These are phyloP conservation scores for Oscheius onirici DNA, from an alignment of 2,888 invertebrate species.

Conservation along the genomic window DNA sequence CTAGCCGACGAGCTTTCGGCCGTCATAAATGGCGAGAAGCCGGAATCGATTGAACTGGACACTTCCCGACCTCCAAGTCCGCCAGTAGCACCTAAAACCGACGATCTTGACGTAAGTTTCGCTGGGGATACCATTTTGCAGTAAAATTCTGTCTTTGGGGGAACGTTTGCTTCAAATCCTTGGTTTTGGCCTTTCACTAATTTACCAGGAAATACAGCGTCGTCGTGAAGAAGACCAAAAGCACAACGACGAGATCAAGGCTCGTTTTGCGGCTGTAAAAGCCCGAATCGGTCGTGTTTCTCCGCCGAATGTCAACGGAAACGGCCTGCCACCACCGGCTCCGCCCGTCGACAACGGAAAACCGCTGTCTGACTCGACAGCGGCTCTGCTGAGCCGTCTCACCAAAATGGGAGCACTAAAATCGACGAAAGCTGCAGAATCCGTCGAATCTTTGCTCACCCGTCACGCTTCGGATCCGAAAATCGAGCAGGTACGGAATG, in stretches of 20 bases:
- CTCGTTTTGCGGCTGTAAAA: constrained; percentile 23
- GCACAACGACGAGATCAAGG: constrained; percentile 24
- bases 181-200: no score
- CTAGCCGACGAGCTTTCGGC: constrained; percentile 1
- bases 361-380: constrained; percentile 20
- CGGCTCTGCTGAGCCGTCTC: constrained; percentile 12
- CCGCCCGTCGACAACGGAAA: constrained; percentile 10
- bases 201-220: constrained; percentile 5
- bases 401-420: constrained; percentile 12
- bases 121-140: background rate
- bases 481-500: background rate
- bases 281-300: constrained; percentile 17
- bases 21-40: background rate
- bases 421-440: constrained; percentile 18
- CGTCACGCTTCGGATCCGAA: constrained; percentile 26
- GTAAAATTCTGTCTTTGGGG: background rate
- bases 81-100: constrained; percentile 3
- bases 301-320: constrained; percentile 14
- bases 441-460: constrained; percentile 13
- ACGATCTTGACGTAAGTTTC: constrained; percentile 5
- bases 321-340: background rate
- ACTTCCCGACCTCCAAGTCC: constrained; percentile 21
- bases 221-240: constrained; percentile 13
- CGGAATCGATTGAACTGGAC: background rate
- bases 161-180: background rate